Conservation (phyloP, 2,797 vertebrate genomes). For the Potorous gilbertii region DNA sequence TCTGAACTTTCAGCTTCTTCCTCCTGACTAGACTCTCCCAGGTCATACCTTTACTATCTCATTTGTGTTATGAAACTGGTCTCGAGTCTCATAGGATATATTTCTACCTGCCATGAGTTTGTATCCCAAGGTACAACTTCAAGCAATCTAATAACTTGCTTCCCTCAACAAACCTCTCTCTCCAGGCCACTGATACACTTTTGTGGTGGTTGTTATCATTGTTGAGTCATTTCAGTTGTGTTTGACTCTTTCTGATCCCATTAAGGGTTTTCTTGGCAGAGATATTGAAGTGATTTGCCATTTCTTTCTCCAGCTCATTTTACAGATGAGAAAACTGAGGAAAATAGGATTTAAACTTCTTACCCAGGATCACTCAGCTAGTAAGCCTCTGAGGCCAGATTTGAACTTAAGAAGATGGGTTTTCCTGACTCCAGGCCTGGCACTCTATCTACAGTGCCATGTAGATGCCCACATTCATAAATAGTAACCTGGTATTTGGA, state of each 20-base stretch:
- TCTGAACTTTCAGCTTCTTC: neutral
- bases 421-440: neutral
- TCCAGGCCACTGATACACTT: neutral
- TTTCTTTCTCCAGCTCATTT: neutral
- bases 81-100: neutral
- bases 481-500: slow-evolving; percentile 28
- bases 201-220: neutral
- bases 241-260: neutral
- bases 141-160: neutral
- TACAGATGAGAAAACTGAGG: neutral
- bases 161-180: neutral
- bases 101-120: neutral
- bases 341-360: neutral
- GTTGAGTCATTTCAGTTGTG: neutral
- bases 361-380: neutral
- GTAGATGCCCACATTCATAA: too few species aligned
- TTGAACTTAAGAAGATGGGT: neutral
- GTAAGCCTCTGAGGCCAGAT: neutral
- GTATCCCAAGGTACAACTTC: neutral
- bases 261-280: neutral
- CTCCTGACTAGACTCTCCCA: neutral
- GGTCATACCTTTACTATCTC: neutral
- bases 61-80: neutral
- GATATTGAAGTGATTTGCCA: neutral
- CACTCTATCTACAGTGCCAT: neutral